Base-by-base conservation (phyloP, 2,888 invertebrate genomes). In the Pyrochroa serraticornis region DNA sequence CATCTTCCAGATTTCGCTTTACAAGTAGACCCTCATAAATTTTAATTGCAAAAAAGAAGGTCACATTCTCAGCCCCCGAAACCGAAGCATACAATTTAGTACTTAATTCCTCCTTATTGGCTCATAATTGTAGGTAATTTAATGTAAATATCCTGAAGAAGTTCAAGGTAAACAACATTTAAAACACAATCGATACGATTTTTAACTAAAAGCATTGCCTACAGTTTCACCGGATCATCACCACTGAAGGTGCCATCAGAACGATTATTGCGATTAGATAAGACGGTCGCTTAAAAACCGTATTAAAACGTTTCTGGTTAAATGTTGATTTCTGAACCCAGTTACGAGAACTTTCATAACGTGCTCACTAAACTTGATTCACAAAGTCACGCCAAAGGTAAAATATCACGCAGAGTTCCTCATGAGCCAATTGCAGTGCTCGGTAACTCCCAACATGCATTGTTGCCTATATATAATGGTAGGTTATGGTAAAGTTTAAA, bases 311-410 rank as follows among this genome's bases (percentile, higher is more conserved):
- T 53, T 53, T 53, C 53, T 41, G 46, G 45, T 53, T 39, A 46
- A 22, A 22, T 22, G 22, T 22, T 22, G 2, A 5, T 22, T 52
- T 52, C 36, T 52, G 45, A 46, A 52, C 48, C 37, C 44, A 55
- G 48, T 48, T 55, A 48, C 32, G 14, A 13, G 32, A 50, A 55
- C 37, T 50, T 37, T 56, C 39, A 32, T 58, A 48, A 52, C 61
- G 58, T 54, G 58, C 42, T 54, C 32, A 32, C n/a, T 13, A 36
- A 49, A 49, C 45, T 62, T 46, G 48, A 60, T 51, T 39, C 44
- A 54, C 44, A 51, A 53, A 52, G 64, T 64, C 64, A 64, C 64
- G 64, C 61, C 60, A 64, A 58, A 62, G 60, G 62, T 64, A 52
- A 62, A 62, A 61, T 60, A 64, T 64, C 64, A 64, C 64, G 64